Conservation (phyloP, 2,888 invertebrate species). For the Pharmacophagus antenor region DNA sequence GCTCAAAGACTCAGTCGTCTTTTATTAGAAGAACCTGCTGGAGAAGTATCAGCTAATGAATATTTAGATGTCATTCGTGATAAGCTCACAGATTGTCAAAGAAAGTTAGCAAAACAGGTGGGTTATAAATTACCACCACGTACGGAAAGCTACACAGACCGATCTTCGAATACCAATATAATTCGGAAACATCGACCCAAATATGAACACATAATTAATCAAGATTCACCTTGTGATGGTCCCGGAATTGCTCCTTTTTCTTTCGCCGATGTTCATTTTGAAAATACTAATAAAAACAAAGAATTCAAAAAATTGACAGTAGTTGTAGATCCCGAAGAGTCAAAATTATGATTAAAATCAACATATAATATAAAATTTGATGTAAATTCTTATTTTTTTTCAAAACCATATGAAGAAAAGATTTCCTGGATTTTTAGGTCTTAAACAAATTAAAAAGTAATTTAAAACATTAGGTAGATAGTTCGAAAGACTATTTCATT, state of each 20-base stretch:
- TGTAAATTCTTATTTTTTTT: neutral
- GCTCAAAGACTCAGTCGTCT: constrained; percentile 84
- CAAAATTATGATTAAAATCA: constrained; percentile 55
- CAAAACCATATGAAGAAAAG: neutral
- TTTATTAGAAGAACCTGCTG: constrained; percentile 79
- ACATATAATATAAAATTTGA: neutral
- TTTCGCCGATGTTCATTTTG: constrained; percentile 65
- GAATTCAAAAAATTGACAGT: constrained; percentile 49
- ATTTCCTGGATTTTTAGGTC: neutral
- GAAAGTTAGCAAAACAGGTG: constrained; percentile 62
- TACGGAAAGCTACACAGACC: constrained; percentile 53
- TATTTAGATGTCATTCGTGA: constrained; percentile 79
- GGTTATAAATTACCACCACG: constrained; percentile 65
- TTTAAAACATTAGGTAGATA: constrained; percentile 2
- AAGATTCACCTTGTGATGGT: constrained; percentile 59
- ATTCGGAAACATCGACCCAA: constrained; percentile 55
- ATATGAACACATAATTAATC: constrained; percentile 56
- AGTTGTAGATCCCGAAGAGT: constrained; percentile 54
- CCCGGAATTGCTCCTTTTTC: constrained; percentile 54
- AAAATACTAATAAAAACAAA: constrained; percentile 40
- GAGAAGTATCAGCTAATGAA: constrained; percentile 76
- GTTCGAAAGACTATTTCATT: constrained; percentile 4
- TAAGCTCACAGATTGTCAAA: constrained; percentile 71
- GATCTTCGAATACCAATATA: constrained; percentile 42
- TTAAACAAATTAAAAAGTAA: neutral